Conservation (phyloP, 2,797 vertebrate species). For the Schizothorax lantsangensis region DNA sequence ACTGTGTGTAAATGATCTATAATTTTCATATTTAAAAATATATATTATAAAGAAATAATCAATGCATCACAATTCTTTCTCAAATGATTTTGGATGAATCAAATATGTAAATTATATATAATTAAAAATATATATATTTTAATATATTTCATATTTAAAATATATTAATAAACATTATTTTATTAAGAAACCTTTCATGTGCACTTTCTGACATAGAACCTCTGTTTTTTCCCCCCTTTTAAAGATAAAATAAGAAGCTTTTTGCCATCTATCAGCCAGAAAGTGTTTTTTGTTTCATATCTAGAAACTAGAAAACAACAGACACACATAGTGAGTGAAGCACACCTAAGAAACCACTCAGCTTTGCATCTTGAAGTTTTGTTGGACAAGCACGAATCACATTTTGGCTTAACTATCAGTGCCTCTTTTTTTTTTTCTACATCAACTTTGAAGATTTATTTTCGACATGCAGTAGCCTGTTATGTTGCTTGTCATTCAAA, state of each 20-base stretch:
- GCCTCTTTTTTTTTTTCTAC: not conserved
- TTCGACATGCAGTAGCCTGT: conserved; percentile 20
- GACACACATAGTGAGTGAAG: not conserved
- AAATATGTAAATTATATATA: no score
- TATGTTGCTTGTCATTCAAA: conserved; percentile 45
- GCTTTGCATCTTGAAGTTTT: not conserved
- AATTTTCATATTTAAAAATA: no score
- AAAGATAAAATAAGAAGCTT: no score
- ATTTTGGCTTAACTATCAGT: not conserved
- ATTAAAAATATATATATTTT: no score
- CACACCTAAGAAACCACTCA: not conserved
- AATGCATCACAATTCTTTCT: no score
- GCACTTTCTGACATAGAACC: not conserved
- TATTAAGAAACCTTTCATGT: not conserved
- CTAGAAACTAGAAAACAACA: not conserved
- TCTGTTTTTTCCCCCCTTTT: not conserved
- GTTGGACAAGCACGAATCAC: not conserved
- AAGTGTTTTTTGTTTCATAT: not conserved
- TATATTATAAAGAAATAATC: no score
- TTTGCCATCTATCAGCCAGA: not conserved
- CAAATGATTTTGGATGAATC: no score
- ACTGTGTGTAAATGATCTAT: no score
- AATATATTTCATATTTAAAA: no score
- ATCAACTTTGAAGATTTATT: not conserved
- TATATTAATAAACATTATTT: no score